Conservation (phyloP, 2,888 invertebrate genomes). For the Minunthozetes semirufus region DNA sequence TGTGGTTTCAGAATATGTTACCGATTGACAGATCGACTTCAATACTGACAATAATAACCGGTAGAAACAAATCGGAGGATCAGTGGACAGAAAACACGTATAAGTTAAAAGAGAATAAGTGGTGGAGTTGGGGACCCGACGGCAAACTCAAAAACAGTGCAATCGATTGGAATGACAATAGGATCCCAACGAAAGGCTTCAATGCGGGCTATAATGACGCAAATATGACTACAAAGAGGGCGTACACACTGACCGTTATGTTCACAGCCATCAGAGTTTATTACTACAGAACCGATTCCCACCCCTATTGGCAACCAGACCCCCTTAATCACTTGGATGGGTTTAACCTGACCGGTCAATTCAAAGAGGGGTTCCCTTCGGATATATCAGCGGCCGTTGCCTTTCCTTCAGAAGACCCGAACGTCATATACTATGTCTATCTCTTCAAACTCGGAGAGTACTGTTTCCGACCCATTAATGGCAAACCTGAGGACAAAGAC, state of each 20-base stretch:
- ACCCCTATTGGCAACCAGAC: neutral
- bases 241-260: neutral
- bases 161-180: too few species aligned
- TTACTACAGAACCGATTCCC: neutral
- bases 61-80: neutral
- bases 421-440: neutral
- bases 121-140: neutral
- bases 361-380: neutral
- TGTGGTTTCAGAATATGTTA: neutral
- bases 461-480: neutral
- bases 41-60: neutral
- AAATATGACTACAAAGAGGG: neutral
- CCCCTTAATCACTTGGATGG: neutral
- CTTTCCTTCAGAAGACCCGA: neutral
- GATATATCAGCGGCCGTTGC: neutral
- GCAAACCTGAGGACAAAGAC: neutral
- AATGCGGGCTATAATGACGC: neutral
- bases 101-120: neutral
- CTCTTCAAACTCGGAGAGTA: neutral
- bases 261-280: neutral
- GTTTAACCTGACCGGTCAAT: neutral
- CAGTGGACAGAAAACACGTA: neutral
- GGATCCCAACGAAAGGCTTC: neutral
- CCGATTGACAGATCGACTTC: neutral
- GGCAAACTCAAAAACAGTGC: neutral